These are phyloP conservation scores for Lampris incognitus DNA, from an alignment of 2,113 vertebrate genomes.

Conservation along the genomic window DNA sequence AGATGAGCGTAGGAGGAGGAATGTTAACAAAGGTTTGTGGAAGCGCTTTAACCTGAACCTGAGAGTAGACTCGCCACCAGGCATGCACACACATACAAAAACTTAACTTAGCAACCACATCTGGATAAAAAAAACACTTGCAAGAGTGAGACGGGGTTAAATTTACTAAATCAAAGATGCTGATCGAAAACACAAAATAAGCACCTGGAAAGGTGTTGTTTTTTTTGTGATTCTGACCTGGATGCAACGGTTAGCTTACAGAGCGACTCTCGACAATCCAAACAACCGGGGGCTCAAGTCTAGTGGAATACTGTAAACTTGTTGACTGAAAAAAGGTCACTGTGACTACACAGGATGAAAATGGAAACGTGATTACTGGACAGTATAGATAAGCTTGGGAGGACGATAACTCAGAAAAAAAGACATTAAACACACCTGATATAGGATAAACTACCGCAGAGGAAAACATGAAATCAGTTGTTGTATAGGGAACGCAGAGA, in stretches of 20 bases:
- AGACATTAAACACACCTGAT: slow-evolving; percentile 41
- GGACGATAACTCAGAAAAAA: slow-evolving; percentile 12
- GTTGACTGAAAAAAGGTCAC: slow-evolving; percentile 46
- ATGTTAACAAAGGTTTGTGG: slow-evolving; percentile 56
- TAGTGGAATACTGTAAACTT: slow-evolving; percentile 5
- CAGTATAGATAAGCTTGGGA: neutral
- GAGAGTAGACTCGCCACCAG: slow-evolving; percentile 34
- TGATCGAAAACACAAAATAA: neutral
- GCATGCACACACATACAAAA: slow-evolving; percentile 7
- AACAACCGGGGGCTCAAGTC: slow-evolving; percentile 21
- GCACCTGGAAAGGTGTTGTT: slow-evolving; percentile 34
- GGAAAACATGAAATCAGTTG: neutral
- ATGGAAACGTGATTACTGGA: neutral
- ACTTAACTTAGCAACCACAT: slow-evolving; percentile 23
- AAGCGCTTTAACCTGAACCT: slow-evolving; percentile 42
- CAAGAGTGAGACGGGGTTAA: slow-evolving; percentile 15
- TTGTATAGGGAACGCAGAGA: neutral
- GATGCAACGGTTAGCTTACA: slow-evolving; percentile 24
- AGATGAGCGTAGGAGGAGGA: neutral
- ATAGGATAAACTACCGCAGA: slow-evolving; percentile 29
- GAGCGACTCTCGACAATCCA: slow-evolving; percentile 11
- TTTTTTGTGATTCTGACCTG: slow-evolving; percentile 37
- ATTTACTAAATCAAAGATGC: neutral
- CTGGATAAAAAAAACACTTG: slow-evolving; percentile 31
- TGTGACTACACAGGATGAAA: slow-evolving; percentile 33